These are phyloP conservation scores for Chloroceryle aenea DNA, from an alignment of 2,113 vertebrate genomes.

Conservation along the genomic window DNA sequence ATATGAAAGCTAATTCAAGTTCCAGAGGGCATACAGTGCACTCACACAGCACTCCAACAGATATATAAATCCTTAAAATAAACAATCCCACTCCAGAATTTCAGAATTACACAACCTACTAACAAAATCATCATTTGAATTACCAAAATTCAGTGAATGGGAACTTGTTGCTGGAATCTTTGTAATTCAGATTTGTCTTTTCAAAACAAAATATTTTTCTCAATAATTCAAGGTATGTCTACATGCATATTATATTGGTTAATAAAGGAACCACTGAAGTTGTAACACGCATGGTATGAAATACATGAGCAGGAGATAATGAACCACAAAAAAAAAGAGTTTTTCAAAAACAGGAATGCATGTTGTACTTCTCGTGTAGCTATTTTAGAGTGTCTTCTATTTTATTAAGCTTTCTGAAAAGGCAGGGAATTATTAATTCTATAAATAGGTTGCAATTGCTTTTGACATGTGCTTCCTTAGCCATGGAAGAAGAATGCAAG, in stretches of 20 bases:
- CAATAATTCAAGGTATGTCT: not conserved
- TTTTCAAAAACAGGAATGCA: not conserved
- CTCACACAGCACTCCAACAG: not conserved
- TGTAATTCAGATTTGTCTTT: not conserved
- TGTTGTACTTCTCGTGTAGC: not conserved
- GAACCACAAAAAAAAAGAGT: not conserved
- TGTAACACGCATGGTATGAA: rapidly evolving
- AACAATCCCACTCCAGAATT: not conserved
- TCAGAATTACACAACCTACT: not conserved
- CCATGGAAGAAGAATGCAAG: constrained; percentile 23
- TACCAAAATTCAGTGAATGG: not conserved
- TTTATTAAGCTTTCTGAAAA: constrained; percentile 43
- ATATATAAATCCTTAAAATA: not conserved
- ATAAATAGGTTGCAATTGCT: constrained; percentile 32
- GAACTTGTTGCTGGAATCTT: not conserved
- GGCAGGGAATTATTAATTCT: constrained; percentile 27
- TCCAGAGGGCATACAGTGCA: not conserved
- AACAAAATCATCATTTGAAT: not conserved
- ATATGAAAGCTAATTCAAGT: not conserved
- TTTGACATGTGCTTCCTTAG: constrained; percentile 42
- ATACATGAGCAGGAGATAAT: not conserved
- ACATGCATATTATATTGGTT: rapidly evolving
- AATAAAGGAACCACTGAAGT: not conserved
- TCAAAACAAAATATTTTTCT: not conserved
- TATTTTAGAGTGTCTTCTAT: not conserved